A percentile compares a stretch with the other conserved stretches of the same genome.
These are phyloP conservation scores for Pseudomyrmex concolor DNA, from an alignment of 1,140 invertebrate genomes.

Conservation along the genomic window DNA sequence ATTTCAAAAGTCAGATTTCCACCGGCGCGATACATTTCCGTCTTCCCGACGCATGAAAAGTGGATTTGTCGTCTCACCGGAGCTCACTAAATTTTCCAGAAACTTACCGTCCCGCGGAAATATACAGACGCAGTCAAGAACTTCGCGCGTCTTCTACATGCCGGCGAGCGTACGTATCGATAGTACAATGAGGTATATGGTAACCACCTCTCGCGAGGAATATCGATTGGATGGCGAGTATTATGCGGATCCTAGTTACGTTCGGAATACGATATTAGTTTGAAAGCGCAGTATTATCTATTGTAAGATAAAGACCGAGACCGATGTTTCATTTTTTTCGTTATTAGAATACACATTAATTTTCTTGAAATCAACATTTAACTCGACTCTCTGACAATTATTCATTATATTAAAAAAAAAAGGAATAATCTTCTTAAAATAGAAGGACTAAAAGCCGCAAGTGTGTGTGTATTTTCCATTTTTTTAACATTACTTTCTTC, in stretches of 20 bases:
- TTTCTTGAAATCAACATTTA: too few species aligned
- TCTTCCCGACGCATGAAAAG: conserved; percentile 30
- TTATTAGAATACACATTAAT: conserved; percentile 7
- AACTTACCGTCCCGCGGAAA: conserved; percentile 29
- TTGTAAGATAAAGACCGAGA: conserved; percentile 1
- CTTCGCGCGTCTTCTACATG: neutral
- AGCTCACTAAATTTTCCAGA: conserved; percentile 59
- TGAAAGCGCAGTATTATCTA: neutral
- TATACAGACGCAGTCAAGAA: conserved; percentile 42
- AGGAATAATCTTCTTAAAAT: neutral
- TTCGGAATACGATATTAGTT: conserved; percentile 34
- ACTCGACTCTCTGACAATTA: conserved; percentile 13
- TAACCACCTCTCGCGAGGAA: conserved; percentile 36
- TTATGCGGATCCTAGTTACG: conserved; percentile 49
- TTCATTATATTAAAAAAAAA: neutral
- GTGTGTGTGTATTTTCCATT: too few species aligned
- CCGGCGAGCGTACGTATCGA: conserved; percentile 11
- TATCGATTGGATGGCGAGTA: conserved; percentile 47
- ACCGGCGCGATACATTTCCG: conserved; percentile 39
- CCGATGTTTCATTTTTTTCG: conserved; percentile 29
- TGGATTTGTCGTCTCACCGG: conserved; percentile 59
- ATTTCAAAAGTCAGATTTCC: conserved; percentile 61
- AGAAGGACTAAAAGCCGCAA: neutral
- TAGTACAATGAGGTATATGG: conserved; percentile 40
- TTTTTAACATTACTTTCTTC: too few species aligned